Percentiles rank a stretch among this genome's conserved stretches.
These are phyloP conservation scores for Gallinago paraguaiae DNA, from an alignment of 2,113 vertebrate genomes.

Conservation along the genomic window DNA sequence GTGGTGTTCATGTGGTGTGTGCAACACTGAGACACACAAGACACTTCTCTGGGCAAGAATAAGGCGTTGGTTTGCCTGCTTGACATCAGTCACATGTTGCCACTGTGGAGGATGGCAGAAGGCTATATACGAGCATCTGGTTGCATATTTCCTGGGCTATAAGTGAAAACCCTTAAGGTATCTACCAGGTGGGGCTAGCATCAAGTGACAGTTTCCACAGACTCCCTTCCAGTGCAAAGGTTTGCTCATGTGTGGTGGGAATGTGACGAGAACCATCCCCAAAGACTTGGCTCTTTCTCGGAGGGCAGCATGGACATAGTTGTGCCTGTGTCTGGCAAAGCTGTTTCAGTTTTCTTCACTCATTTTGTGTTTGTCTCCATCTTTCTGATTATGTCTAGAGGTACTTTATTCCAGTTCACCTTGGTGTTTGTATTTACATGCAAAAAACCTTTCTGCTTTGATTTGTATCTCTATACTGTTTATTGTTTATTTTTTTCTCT, in stretches of 20 bases:
- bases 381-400: neutral
- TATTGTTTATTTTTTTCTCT: neutral
- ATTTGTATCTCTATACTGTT: fast-evolving
- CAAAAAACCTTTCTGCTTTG: neutral
- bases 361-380: neutral
- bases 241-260: neutral
- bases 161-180: neutral
- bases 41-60: neutral
- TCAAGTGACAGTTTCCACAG: neutral
- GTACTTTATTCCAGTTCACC: neutral
- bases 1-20: neutral
- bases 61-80: neutral
- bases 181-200: neutral
- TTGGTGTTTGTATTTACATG: neutral
- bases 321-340: neutral
- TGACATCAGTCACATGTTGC: neutral
- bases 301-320: neutral
- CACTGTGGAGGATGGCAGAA: neutral
- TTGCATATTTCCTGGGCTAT: neutral
- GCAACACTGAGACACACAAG: fast-evolving
- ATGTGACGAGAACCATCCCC: neutral
- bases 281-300: neutral
- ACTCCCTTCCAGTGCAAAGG: neutral
- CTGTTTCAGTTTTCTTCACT: neutral
- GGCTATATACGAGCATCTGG: neutral